Evolutionary conservation across 2,113 vertebrate genomes (phyloP).

Genomic region (Lota lota): DNA sequence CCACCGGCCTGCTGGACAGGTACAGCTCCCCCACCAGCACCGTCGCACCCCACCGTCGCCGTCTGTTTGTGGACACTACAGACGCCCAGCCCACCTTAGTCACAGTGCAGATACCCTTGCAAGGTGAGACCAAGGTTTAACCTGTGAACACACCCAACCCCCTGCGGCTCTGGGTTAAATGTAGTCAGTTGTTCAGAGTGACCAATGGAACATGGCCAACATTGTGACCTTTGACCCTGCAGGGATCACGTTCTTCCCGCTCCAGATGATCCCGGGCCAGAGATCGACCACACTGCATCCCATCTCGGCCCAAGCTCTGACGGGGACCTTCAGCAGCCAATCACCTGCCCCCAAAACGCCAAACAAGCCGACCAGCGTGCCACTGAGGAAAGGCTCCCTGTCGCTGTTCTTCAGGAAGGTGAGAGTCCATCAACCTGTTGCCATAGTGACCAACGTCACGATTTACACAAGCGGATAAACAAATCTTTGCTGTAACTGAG

Average conservation of each 20-base stretch:
- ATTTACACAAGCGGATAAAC: background rate
- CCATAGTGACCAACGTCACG: no score
- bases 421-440: background rate
- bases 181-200: no score
- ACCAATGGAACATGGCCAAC: no score
- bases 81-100: conserved; percentile 74
- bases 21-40: conserved; percentile 81
- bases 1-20: conserved; percentile 75
- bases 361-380: conserved; percentile 61
- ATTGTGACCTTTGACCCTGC: conserved; percentile 6
- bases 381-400: conserved; percentile 85
- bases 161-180: no score
- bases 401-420: conserved; percentile 96
- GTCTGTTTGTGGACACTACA: conserved; percentile 69
- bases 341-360: conserved; percentile 44
- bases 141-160: no score
- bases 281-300: conserved; percentile 74
- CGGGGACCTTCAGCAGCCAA: conserved; percentile 54
- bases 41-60: conserved; percentile 43
- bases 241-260: conserved; percentile 80
- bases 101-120: conserved; percentile 80
- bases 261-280: conserved; percentile 73
- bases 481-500: background rate
- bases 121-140: conserved; percentile 68
- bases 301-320: conserved; percentile 73